These are phyloP conservation scores for Megalops atlanticus DNA, from an alignment of 2,113 vertebrate genomes.

Conservation along the genomic window DNA sequence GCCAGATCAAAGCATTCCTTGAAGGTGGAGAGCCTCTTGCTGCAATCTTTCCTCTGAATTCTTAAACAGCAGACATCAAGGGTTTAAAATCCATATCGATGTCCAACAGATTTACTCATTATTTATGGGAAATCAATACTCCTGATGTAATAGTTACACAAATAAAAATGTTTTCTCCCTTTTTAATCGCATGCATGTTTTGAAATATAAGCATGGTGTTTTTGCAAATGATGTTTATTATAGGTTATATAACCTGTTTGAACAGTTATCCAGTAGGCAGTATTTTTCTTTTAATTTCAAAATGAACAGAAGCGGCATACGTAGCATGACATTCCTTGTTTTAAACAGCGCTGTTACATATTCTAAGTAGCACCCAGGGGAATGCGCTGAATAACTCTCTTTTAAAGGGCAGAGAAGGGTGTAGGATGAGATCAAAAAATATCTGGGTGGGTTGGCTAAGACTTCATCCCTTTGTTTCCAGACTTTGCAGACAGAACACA, in stretches of 20 bases:
- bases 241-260: background rate
- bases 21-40: background rate
- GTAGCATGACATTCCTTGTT: background rate
- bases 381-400: too few species aligned
- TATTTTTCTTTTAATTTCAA: background rate
- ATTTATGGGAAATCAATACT: background rate
- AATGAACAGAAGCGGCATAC: background rate
- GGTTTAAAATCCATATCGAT: background rate
- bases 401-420: background rate
- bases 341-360: too few species aligned
- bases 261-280: background rate
- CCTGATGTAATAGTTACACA: background rate
- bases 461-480: background rate
- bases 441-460: background rate
- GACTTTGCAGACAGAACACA: background rate
- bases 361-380: too few species aligned
- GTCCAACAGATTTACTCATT: background rate
- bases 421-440: background rate
- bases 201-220: background rate
- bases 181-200: background rate
- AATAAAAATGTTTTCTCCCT: background rate
- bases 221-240: background rate
- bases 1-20: constrained; percentile 27
- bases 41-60: background rate
- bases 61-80: background rate